A percentile compares a stretch with the other conserved stretches of the same genome.
phyloP scores from a whole-genome alignment of 1,140 invertebrate species.

The Camponotus floridanus region DNA sequence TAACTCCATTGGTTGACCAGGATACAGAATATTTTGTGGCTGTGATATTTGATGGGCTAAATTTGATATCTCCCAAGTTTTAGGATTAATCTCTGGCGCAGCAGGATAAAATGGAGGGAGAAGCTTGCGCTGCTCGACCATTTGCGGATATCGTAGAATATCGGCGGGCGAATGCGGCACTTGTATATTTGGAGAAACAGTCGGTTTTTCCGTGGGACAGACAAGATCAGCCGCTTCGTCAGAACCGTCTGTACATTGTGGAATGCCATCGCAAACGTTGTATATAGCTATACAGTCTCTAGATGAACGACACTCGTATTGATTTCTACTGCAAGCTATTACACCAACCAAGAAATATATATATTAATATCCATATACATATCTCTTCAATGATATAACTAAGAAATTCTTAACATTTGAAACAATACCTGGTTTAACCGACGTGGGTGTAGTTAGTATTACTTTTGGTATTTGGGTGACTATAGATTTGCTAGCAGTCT shows the following conservation, averaged over 20 bases:
- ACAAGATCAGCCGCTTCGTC: slow-evolving; percentile 94
- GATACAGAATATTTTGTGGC: slow-evolving; percentile 78
- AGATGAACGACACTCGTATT: slow-evolving; percentile 94
- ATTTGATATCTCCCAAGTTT: slow-evolving; percentile 77
- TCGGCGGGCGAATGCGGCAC: slow-evolving; percentile 67
- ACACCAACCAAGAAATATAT: slow-evolving; percentile 25
- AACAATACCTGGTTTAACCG: slow-evolving; percentile 74
- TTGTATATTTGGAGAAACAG: slow-evolving; percentile 72
- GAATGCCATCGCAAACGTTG: slow-evolving; percentile 97
- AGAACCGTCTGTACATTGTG: slow-evolving; percentile 96
- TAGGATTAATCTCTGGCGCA: slow-evolving; percentile 71
- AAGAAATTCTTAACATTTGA: neutral
- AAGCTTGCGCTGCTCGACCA: slow-evolving; percentile 76
- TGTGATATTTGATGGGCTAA: slow-evolving; percentile 74
- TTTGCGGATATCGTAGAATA: slow-evolving; percentile 80
- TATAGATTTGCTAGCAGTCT: slow-evolving; percentile 66
- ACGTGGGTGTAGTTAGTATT: slow-evolving; percentile 72
- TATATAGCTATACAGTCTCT: slow-evolving; percentile 98
- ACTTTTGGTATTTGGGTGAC: slow-evolving; percentile 74
- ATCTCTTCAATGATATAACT: slow-evolving; percentile 3
- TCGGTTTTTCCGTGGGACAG: slow-evolving; percentile 88
- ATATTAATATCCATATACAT: slow-evolving; percentile 14
- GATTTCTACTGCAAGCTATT: slow-evolving; percentile 91
- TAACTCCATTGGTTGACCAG: slow-evolving; percentile 70
- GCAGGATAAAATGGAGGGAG: slow-evolving; percentile 74